These are phyloP conservation scores for Chymomyza fuscimana DNA, from an alignment of 2,888 invertebrate species.

Conservation along the genomic window DNA sequence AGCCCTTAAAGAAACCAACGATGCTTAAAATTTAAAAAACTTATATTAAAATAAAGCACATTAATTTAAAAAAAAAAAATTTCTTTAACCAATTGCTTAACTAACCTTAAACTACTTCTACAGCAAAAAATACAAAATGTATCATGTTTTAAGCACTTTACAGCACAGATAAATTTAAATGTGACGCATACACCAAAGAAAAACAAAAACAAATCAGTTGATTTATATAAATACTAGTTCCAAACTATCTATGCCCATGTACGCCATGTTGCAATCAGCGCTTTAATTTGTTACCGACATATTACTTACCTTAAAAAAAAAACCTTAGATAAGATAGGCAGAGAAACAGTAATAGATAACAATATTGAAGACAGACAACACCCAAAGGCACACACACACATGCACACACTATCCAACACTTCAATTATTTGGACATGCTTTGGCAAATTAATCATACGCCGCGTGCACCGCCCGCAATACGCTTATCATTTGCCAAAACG, in stretches of 20 bases:
- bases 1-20: too few relatives aligned
- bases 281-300: conserved; percentile 64
- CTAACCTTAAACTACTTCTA: too few relatives aligned
- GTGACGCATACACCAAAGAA: neutral
- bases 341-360: conserved; percentile 29
- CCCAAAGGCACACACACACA: conserved; percentile 26
- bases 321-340: conserved; percentile 54
- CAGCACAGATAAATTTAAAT: neutral
- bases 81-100: too few relatives aligned
- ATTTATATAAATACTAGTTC: conserved; percentile 10
- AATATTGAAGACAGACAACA: conserved; percentile 24
- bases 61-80: too few relatives aligned
- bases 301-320: conserved; percentile 27
- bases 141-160: conserved; percentile 9
- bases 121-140: conserved; percentile 21
- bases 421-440: conserved; percentile 45
- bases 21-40: too few relatives aligned
- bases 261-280: conserved; percentile 39
- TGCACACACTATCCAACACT: neutral
- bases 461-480: conserved; percentile 28
- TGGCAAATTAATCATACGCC: conserved; percentile 59
- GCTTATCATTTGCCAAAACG: conserved; percentile 5
- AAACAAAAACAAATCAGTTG: conserved; percentile 19
- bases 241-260: conserved; percentile 10
- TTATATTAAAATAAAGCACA: too few relatives aligned